Percentiles rank a stretch among this genome's conserved stretches.
Evolutionary conservation across 2,113 vertebrate genomes (phyloP).

Genomic region (Phylloscopus trochilus): DNA sequence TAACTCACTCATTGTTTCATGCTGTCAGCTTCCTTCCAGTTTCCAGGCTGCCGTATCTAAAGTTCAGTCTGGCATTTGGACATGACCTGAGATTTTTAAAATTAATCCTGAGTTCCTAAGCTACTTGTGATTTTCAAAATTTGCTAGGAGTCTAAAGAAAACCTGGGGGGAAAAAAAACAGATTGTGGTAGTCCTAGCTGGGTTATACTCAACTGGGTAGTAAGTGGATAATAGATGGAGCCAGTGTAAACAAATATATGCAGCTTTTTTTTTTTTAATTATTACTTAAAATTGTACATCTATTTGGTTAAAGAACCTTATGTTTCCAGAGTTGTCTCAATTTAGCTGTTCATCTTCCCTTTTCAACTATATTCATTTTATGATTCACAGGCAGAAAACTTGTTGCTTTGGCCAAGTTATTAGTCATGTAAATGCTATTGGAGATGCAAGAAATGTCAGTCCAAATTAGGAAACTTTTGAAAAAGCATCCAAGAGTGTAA

Average conservation of each 20-base stretch:
- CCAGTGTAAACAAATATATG: neutral
- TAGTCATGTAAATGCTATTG: slow-evolving; percentile 51
- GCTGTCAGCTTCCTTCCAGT: neutral
- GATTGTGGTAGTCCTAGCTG: neutral
- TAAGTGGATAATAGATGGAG: neutral
- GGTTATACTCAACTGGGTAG: neutral
- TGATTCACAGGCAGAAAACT: slow-evolving; percentile 39
- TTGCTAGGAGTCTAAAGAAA: neutral
- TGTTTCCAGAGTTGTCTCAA: neutral
- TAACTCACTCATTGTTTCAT: neutral
- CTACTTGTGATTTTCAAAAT: neutral
- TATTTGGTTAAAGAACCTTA: neutral
- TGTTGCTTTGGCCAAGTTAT: neutral
- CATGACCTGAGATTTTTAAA: neutral
- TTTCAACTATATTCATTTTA: neutral
- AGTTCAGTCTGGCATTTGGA: neutral
- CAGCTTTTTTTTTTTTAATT: neutral
- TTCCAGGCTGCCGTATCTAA: neutral
- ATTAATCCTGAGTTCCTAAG: neutral
- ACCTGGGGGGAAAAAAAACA: accelerated
- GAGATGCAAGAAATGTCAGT: slow-evolving; percentile 53
- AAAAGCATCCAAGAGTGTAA: neutral
- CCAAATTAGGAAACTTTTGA: slow-evolving; percentile 39
- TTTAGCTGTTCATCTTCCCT: slow-evolving; percentile 9
- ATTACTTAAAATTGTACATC: neutral